Evolutionary conservation across 2,113 vertebrate species (phyloP).

Genomic region (Leuciscus idus): DNA sequence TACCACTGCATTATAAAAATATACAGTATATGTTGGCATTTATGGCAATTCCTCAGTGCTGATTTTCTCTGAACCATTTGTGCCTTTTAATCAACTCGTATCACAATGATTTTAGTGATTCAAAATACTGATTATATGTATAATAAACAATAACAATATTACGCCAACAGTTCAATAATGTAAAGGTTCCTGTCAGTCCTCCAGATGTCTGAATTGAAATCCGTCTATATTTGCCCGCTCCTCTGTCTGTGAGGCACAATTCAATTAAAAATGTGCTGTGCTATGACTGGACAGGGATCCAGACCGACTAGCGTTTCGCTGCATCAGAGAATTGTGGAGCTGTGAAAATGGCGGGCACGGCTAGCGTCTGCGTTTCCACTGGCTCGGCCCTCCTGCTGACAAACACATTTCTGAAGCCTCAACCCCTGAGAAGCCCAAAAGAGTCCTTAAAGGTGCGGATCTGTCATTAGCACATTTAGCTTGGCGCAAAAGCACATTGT

Average conservation of each 20-base stretch:
- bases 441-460: conserved; percentile 76
- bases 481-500: conserved; percentile 71
- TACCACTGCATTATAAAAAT: background rate
- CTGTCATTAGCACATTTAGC: conserved; percentile 75
- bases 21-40: background rate
- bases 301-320: conserved; percentile 67
- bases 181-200: background rate
- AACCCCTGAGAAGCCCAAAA: conserved; percentile 68
- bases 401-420: conserved; percentile 52
- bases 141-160: background rate
- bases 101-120: background rate
- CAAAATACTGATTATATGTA: background rate
- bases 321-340: conserved; percentile 68
- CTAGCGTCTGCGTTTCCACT: conserved; percentile 60
- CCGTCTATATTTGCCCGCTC: background rate
- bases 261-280: conserved; percentile 72
- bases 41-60: background rate
- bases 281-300: conserved; percentile 59
- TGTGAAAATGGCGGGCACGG: conserved; percentile 38
- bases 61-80: background rate
- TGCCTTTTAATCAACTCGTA: background rate
- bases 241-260: conserved; percentile 48
- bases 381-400: conserved; percentile 73
- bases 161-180: background rate
- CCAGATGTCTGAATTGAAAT: conserved; percentile 15